Percentiles rank a stretch among this genome's conserved stretches.
phyloP scores from a whole-genome alignment of 2,797 vertebrate species.

The Sylvia borin region DNA sequence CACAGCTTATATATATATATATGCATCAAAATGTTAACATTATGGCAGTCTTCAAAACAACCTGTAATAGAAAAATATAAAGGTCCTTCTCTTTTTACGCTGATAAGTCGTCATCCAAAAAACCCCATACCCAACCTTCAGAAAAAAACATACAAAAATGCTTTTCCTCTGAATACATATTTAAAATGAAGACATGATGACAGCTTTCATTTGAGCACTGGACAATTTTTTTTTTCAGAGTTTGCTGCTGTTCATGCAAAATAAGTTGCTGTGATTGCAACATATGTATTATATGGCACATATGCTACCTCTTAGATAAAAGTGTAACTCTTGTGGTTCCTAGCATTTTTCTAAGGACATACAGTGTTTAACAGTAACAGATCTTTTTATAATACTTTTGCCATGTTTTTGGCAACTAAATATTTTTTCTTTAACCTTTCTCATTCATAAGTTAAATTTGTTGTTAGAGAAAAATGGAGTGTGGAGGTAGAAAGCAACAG shows the following conservation, averaged over 20 bases:
- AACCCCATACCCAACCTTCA: not conserved
- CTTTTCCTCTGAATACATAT: conserved; percentile 39
- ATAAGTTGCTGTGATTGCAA: conserved; percentile 59
- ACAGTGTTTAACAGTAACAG: conserved; percentile 69
- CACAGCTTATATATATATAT: not conserved
- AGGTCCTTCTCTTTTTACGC: conserved; percentile 20
- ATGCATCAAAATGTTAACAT: not conserved
- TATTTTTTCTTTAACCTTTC: conserved; percentile 74
- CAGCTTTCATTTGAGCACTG: conserved; percentile 54
- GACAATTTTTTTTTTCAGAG: conserved; percentile 52
- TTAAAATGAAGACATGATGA: conserved; percentile 57
- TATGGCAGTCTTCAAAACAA: conserved; percentile 36
- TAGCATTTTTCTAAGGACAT: conserved; percentile 63
- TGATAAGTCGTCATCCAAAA: not conserved
- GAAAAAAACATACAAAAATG: conserved; percentile 6
- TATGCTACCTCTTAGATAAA: conserved; percentile 63
- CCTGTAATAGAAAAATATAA: conserved; percentile 27
- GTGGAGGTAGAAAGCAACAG: conserved; percentile 74
- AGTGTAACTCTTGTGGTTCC: conserved; percentile 59
- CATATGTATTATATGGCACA: conserved; percentile 56
- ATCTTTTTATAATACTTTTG: conserved; percentile 73
- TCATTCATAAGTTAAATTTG: conserved; percentile 74
- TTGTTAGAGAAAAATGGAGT: conserved; percentile 77
- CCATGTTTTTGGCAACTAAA: conserved; percentile 69
- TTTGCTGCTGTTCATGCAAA: conserved; percentile 69